Base-by-base conservation (phyloP, 2,888 invertebrate genomes). In the Agrochola litura region DNA sequence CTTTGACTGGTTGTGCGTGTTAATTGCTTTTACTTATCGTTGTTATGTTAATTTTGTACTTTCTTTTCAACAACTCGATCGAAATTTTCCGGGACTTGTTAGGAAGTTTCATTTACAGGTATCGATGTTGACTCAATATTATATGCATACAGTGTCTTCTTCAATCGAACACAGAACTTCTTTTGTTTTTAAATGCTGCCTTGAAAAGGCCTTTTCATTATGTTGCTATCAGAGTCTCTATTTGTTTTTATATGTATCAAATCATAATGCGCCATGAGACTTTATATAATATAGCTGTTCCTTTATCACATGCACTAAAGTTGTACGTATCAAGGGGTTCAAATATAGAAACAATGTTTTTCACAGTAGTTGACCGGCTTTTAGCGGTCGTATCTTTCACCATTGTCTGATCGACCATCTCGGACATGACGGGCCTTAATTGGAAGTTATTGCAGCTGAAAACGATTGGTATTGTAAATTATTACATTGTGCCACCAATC, bases 11-110 rank as follows among this genome's bases (percentile, higher is more conserved):
- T 90, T 84, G 87, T 89, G 90, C 85, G 90, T 92, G 95, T 94
- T 95, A 95, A 95, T 95, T 94, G 92, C 89, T 89, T 87, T 92
- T 92, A 93, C 90, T 96, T 96, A 93, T 92, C 94, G 91, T 89
- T 88, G 90, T 89, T 87, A 82, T 84, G 95, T 92, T 94, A 95
- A 95, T 92, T 91, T 90, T 83, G 25, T 84, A 80, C 86, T 89
- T 81, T 84, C 83, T 88, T 86, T 86, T 84, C 81, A 86, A 90
- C 88, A 87, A 89, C 88, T 89, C 85, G 87, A 90, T 91, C 86
- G 77, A 87, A 85, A 85, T 87, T 85, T 73, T 69, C 73, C 76
- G 75, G 52, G 70, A 74, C 77, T 84, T 85, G 82, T 84, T 85
- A 76, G 79, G 77, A 74, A 76, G 72, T 80, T 75, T 76, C 73